Conservation (phyloP, 64 coral and sea anemone genomes). For the Cladopsammia gracilis region DNA sequence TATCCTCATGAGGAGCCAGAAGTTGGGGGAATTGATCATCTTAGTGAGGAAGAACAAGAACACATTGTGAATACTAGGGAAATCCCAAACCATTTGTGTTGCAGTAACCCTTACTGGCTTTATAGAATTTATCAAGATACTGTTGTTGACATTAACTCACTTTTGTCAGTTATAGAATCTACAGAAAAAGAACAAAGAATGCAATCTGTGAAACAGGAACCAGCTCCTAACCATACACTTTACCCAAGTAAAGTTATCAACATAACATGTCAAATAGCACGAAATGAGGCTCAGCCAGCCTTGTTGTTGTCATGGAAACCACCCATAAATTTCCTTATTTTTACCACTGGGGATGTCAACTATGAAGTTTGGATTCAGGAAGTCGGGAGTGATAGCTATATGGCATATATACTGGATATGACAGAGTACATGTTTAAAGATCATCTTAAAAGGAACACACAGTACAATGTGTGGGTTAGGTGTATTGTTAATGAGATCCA, state of each 20-base stretch:
- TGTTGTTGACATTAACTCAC: constrained; percentile 85
- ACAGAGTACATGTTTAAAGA: constrained; percentile 89
- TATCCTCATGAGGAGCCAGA: constrained; percentile 80
- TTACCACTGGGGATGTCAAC: constrained; percentile 18
- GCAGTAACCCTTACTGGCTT: constrained; percentile 90
- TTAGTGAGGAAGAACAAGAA: constrained; percentile 79
- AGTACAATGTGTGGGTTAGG: constrained; percentile 87
- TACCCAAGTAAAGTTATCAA: constrained; percentile 85
- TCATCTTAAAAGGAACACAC: constrained; percentile 56
- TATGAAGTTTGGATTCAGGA: constrained; percentile 99
- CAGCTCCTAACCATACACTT: neutral
- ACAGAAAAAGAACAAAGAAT: constrained; percentile 51
- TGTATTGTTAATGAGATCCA: constrained; percentile 55
- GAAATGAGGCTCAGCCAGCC: neutral
- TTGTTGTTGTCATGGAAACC: constrained; percentile 84
- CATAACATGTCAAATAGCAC: constrained; percentile 63
- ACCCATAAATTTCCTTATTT: constrained; percentile 76
- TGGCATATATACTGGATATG: constrained; percentile 74
- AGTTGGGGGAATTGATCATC: constrained; percentile 88
- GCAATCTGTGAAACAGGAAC: neutral
- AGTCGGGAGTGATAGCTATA: constrained; percentile 62
- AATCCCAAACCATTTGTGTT: constrained; percentile 88
- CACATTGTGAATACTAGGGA: constrained; percentile 53
- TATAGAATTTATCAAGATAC: constrained; percentile 99
- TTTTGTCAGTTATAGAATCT: constrained; percentile 55